These are phyloP conservation scores for Gobio occitaniae DNA, from an alignment of 2,797 vertebrate species.

Conservation along the genomic window DNA sequence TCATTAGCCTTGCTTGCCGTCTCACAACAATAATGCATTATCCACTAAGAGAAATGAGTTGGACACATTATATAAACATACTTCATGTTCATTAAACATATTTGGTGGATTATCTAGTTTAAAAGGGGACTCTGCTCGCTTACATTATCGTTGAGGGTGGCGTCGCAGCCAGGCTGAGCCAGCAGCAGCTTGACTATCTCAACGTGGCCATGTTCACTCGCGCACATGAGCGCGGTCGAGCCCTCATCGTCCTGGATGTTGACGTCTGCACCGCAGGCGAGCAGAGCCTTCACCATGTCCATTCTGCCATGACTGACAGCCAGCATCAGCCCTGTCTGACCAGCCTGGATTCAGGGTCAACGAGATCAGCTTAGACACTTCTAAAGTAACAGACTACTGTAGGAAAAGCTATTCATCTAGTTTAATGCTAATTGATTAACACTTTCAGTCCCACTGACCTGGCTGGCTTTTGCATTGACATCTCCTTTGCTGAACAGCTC, in stretches of 20 bases:
- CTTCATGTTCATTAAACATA: background rate
- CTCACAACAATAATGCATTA: background rate
- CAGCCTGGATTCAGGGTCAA: slow-evolving; percentile 80
- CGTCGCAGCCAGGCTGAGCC: slow-evolving; percentile 89
- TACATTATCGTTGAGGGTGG: slow-evolving; percentile 92
- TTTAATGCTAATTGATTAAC: background rate
- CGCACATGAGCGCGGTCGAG: slow-evolving; percentile 97
- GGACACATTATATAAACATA: background rate
- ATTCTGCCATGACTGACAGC: slow-evolving; percentile 96
- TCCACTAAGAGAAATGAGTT: background rate
- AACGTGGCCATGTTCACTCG: slow-evolving; percentile 95
- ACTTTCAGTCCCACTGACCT: slow-evolving; percentile 79
- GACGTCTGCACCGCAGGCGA: slow-evolving; percentile 91
- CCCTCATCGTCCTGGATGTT: slow-evolving; percentile 97
- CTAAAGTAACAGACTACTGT: background rate
- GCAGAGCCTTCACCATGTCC: slow-evolving; percentile 96
- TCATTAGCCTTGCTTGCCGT: background rate
- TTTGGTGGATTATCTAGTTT: background rate
- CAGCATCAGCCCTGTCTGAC: slow-evolving; percentile 97
- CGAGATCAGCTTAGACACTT: slow-evolving; percentile 2
- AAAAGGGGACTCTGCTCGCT: slow-evolving; percentile 65
- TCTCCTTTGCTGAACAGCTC: slow-evolving; percentile 95
- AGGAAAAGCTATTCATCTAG: background rate
- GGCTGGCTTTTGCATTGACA: slow-evolving; percentile 97
- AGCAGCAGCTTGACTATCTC: slow-evolving; percentile 96